Evolutionary conservation across 2,888 invertebrate genomes (phyloP).

Genomic region (Platycnemis pennipes): DNA sequence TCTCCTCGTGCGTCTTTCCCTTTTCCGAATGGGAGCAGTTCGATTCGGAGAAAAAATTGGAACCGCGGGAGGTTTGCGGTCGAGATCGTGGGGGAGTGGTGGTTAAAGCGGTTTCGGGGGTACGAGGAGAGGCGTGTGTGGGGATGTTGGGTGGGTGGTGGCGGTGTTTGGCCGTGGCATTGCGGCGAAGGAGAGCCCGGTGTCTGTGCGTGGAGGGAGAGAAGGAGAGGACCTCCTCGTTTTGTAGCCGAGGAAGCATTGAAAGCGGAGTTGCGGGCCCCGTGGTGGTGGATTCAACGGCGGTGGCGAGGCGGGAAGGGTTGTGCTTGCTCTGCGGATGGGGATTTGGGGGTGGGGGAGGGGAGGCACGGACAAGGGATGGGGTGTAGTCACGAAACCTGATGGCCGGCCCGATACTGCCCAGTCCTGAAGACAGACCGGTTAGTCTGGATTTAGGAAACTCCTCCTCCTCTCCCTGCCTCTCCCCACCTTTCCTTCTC

Average conservation of each 20-base stretch:
- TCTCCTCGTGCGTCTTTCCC: no score
- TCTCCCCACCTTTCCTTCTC: neutral
- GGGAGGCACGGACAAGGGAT: conserved; percentile 1
- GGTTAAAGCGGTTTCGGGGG: no score
- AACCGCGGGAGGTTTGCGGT: no score
- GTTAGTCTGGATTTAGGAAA: conserved; percentile 68
- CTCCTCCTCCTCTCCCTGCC: conserved; percentile 26
- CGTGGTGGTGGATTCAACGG: neutral
- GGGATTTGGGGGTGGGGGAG: neutral
- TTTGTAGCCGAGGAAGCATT: neutral
- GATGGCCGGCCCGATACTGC: conserved; percentile 66
- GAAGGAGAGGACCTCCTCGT: neutral
- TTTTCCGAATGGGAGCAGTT: no score
- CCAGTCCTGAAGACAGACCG: conserved; percentile 66
- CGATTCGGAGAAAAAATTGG: no score
- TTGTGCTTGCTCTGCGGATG: neutral
- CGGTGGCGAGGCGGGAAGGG: no score
- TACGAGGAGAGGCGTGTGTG: no score
- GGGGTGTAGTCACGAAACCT: conserved; percentile 65
- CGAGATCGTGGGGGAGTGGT: no score
- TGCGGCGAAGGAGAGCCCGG: conserved; percentile 15
- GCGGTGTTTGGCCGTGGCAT: neutral
- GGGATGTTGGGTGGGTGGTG: neutral
- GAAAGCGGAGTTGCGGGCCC: no score
- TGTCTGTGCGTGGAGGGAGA: neutral